Conservation (phyloP, 1,140 invertebrate species). For the Pteromalus puparum region DNA sequence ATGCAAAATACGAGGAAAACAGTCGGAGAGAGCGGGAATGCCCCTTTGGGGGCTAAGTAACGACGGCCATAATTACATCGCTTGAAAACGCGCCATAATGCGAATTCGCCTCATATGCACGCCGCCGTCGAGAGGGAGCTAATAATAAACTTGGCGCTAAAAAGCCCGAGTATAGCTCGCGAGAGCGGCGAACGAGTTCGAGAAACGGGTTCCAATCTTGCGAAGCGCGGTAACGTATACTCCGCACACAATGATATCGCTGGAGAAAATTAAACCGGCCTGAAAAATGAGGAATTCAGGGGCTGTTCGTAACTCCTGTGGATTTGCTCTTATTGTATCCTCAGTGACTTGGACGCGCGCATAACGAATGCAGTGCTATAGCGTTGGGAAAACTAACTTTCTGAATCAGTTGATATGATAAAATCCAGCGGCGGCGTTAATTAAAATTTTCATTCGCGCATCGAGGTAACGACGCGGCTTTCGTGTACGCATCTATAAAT, state of each 20-base stretch:
- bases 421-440: too few species aligned
- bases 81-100: constrained; percentile 4
- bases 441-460: too few species aligned
- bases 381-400: background rate
- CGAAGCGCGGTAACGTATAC: constrained; percentile 14
- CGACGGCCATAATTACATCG: constrained; percentile 1
- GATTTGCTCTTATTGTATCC: too few species aligned
- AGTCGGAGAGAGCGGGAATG: background rate
- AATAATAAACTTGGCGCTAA: constrained; percentile 17
- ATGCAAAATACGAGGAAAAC: background rate
- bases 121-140: background rate
- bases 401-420: too few species aligned
- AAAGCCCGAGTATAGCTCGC: background rate
- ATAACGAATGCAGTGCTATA: too few species aligned
- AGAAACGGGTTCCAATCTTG: constrained; percentile 24
- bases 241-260: background rate
- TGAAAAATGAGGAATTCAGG: constrained; percentile 2
- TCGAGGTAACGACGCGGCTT: too few species aligned
- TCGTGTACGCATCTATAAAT: background rate
- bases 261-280: constrained; percentile 10
- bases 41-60: constrained; percentile 7
- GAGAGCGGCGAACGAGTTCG: constrained; percentile 15
- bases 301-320: background rate
- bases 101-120: background rate
- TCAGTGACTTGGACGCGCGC: too few species aligned